A percentile compares a stretch with the other conserved stretches of the same genome.
Conservation (phyloP, 1,140 invertebrate species). For the Nasonia longicornis region DNA sequence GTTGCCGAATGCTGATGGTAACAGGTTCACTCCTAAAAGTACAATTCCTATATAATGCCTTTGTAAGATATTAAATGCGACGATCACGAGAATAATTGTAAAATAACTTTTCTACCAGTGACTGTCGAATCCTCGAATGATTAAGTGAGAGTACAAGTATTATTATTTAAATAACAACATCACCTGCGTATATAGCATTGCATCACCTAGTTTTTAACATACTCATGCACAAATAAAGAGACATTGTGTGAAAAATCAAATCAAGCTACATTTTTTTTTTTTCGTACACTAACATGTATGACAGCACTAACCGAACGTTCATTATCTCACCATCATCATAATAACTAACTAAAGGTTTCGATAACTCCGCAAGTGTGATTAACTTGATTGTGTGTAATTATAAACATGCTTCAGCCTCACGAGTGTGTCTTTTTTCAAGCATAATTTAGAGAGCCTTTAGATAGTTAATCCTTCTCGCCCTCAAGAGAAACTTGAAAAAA, state of each 20-base stretch:
- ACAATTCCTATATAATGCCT: conserved; percentile 7
- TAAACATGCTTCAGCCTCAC: too few relatives aligned
- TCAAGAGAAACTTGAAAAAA: too few relatives aligned
- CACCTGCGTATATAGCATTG: not conserved
- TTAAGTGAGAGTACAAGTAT: conserved; percentile 10
- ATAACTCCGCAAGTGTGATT: too few relatives aligned
- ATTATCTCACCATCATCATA: not conserved
- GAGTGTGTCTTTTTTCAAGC: too few relatives aligned
- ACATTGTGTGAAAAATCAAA: conserved; percentile 31
- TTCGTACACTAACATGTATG: conserved; percentile 41
- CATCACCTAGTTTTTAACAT: conserved; percentile 30
- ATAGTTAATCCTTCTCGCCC: too few relatives aligned
- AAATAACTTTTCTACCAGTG: conserved; percentile 16
- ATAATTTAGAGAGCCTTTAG: too few relatives aligned
- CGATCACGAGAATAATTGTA: not conserved
- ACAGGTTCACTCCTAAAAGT: conserved; percentile 5
- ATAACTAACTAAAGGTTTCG: conserved; percentile 5
- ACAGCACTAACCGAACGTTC: conserved; percentile 30
- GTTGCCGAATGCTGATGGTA: not conserved
- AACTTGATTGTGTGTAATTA: too few relatives aligned
- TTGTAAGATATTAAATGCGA: conserved; percentile 34
- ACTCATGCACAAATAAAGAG: conserved; percentile 40
- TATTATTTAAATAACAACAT: conserved; percentile 25
- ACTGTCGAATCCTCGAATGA: not conserved
- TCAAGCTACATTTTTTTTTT: conserved; percentile 19